Percentiles rank a stretch among this genome's conserved stretches.
Conservation (phyloP, 2,113 vertebrate species). For the Phalacrocorax carbo region DNA sequence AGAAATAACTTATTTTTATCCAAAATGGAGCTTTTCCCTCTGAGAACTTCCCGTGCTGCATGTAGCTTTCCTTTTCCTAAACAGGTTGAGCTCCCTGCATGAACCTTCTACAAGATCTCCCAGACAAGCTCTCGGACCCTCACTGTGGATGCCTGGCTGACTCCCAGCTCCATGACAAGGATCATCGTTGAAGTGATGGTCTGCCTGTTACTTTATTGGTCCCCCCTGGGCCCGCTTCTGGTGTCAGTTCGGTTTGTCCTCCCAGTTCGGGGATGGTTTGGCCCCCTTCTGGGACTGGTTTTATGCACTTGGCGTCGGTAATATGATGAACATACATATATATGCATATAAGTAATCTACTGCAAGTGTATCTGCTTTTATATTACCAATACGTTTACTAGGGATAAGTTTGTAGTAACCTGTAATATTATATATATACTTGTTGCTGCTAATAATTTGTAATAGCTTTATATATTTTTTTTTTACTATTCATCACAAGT, state of each 20-base stretch:
- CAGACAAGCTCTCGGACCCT: background rate
- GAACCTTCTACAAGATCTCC: background rate
- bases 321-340: background rate
- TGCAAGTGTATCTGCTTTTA: background rate
- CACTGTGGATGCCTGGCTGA: background rate
- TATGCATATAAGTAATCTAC: background rate
- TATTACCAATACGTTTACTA: background rate
- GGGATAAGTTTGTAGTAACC: background rate
- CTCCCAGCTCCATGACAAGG: fast-evolving
- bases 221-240: background rate
- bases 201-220: background rate
- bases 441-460: background rate
- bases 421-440: background rate
- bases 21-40: background rate
- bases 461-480: background rate
- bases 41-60: background rate
- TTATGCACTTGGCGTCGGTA: background rate
- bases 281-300: background rate
- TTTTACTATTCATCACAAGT: background rate
- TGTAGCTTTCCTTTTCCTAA: background rate
- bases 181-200: background rate
- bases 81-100: background rate
- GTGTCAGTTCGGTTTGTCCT: background rate
- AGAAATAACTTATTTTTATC: background rate
- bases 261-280: background rate